Conservation (phyloP, 2,797 vertebrate genomes). For the Synaphobranchus kaupii region DNA sequence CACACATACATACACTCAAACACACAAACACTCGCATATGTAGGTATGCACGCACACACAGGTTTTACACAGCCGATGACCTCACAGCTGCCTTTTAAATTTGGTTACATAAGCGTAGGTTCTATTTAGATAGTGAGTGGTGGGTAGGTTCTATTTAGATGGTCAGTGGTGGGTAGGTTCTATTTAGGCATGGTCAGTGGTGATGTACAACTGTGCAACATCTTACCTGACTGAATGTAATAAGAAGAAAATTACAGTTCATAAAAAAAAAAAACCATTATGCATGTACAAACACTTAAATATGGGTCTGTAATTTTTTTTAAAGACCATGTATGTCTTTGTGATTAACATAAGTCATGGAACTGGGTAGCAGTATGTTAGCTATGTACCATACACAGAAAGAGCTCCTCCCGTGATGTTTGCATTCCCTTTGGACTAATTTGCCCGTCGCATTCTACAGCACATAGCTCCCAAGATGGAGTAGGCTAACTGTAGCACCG, state of each 20-base stretch:
- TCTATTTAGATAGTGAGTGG: neutral
- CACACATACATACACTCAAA: neutral
- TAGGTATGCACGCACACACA: neutral
- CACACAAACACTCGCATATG: neutral
- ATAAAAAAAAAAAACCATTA: neutral
- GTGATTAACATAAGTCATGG: neutral
- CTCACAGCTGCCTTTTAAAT: neutral
- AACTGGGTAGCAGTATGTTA: neutral
- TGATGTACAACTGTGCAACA: neutral
- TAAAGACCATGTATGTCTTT: neutral
- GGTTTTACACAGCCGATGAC: neutral
- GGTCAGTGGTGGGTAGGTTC: neutral
- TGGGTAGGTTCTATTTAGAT: neutral
- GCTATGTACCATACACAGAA: neutral
- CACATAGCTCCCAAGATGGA: neutral
- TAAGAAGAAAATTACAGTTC: neutral
- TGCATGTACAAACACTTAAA: neutral
- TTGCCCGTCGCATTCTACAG: neutral
- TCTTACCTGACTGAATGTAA: neutral
- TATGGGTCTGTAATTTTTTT: neutral
- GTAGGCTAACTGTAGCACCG: neutral
- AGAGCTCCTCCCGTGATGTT: neutral
- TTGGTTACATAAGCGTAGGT: neutral
- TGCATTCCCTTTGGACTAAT: neutral
- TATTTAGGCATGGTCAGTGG: neutral